Base-by-base conservation (phyloP, 30 jellyfish, hydroid and myxozoan genomes). In the Nemopilema nomurai region DNA sequence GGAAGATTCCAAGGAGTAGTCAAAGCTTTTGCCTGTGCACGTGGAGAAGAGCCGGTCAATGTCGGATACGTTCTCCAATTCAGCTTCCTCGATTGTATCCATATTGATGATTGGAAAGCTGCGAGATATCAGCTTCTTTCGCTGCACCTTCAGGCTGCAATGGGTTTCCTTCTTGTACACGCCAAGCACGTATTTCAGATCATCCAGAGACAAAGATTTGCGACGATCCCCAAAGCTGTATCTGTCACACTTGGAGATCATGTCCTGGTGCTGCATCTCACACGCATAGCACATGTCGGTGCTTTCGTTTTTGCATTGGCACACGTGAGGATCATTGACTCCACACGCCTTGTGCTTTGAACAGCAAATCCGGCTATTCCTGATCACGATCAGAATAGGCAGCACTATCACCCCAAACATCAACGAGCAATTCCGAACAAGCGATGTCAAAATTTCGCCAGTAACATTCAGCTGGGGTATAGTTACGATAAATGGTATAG, bases 171-270 rank as follows among this genome's bases (percentile, higher is more conserved):
- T 84, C 28, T 84, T 51, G 77, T 84, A 84, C 53, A 74, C 87
- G 22, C 77, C 77, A 81, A 84, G 93, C 4, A 84, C 87, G 24
- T 57, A 73, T 27, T 87, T 87, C 49, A 90, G 79, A 71, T 90
- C 91, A 31, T 90, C 97, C 20, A 90, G 89, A 20, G 93, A 81
- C 22, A 90, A 65, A 31, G 97, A 90, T 51, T 82, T 81, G 7
- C 97, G 97, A 41, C 97, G 88, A 29, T 90, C 92, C 30, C 87
- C 89, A n/a, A 80, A 84, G 28, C 87, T 87, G 76, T 68, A 81
- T 4, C 30, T 72, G 69, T 78, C 96, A 27, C 89, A 87, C n/a
- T 76, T 87, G 8, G 87, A 71, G 23, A 74, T 69, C 96, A 87
- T 87, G 49, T 87, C 96, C 20, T 87, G 89, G 79, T 84, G 93